These are phyloP conservation scores for Hoplostethus mediterraneus DNA, from an alignment of 2,797 vertebrate species.

Conservation along the genomic window DNA sequence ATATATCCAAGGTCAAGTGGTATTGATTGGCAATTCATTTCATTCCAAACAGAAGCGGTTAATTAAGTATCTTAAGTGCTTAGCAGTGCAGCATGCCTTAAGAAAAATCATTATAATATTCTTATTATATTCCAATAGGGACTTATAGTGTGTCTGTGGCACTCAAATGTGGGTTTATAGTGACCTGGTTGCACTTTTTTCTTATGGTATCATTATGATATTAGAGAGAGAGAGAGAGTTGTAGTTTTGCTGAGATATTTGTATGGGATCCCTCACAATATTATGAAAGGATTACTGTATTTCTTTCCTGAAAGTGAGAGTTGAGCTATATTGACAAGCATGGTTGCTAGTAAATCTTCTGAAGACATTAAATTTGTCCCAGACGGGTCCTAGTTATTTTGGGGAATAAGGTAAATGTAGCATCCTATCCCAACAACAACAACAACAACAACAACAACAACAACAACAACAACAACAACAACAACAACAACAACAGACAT, in stretches of 20 bases:
- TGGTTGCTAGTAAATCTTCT: background rate
- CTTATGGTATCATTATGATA: background rate
- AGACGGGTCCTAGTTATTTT: background rate
- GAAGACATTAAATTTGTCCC: conserved; percentile 1
- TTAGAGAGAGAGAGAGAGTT: no score
- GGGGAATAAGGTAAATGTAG: background rate
- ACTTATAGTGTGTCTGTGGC: background rate
- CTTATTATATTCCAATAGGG: conserved; percentile 14
- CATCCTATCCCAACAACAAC: background rate
- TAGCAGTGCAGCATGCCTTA: conserved; percentile 4
- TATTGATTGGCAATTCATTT: conserved; percentile 38
- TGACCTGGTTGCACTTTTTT: background rate
- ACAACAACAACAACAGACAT: background rate
- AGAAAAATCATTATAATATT: conserved; percentile 12
- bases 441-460: background rate
- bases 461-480: background rate
- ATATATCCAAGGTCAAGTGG: conserved; percentile 74
- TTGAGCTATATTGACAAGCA: background rate
- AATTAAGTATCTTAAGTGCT: conserved; percentile 1
- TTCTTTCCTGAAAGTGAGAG: no score
- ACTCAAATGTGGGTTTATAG: background rate
- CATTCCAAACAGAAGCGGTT: conserved; percentile 6
- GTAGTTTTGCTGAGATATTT: background rate
- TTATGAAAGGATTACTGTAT: no score
- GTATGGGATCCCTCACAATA: background rate